Base-by-base conservation (phyloP, 1,140 invertebrate species). In the Muscidifurax raptorellus region DNA sequence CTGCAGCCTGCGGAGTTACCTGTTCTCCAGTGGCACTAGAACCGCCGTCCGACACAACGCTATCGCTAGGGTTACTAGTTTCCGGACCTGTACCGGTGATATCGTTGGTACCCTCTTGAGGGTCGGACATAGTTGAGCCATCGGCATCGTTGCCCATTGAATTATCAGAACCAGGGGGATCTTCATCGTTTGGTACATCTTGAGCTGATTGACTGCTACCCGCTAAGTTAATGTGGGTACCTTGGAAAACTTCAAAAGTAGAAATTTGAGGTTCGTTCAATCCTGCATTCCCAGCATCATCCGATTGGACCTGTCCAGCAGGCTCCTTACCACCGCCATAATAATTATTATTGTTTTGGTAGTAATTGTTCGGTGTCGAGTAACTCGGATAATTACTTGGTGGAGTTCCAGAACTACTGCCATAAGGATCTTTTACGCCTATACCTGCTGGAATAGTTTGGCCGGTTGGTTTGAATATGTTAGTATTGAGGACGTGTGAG, bases 401-500 rank as follows among this genome's bases (percentile, higher is more conserved):
- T 22, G 27, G 47, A 2, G 44, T 78, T 30, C 28, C 78, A n/a
- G 36, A 6, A 9, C 22, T 25, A n/a, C 25, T 30, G 0, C 47
- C 27, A 30, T 81, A 85, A 25, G 64, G 40, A 76, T 76, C 40
- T 25, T 81, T 85, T 15, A 18, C 13, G 5, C 75, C 79, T 40
- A 13, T 25, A 44, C 2, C 1, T 67, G 13, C 47, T 71, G 64
- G 6, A 9, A 15, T 27, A 69, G 66, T 69, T 27, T 67, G 64
- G 22, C 66, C 25, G 6, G 80, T 67, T 30, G 89, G 84, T 4
- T 89, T 88, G 9, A 90, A 87, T 3, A 89, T 81, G 47, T 92
- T 91, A 0, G 89, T 92, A 75, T 89, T 92, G 9, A 92, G 80
- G 18, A 93, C 82, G 15, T 93, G 93, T 0, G 92, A 93, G 75